Evolutionary conservation across 2,888 invertebrate species (phyloP).

Genomic region (Rhingia campestris): DNA sequence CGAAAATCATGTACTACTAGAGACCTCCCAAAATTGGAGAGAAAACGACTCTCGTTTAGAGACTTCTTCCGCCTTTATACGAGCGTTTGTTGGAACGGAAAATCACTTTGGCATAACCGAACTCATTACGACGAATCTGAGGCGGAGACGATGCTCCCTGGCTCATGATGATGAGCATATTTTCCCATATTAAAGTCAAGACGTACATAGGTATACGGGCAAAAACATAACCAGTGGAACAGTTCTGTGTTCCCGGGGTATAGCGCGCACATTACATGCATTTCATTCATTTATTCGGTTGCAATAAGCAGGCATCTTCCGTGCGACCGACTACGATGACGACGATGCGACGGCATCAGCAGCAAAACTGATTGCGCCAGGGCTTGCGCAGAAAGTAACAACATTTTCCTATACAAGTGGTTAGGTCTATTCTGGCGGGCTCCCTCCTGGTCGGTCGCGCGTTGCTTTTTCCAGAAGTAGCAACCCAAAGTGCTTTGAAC

Average conservation of each 20-base stretch:
- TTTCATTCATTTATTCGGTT: conserved; percentile 67
- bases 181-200: conserved; percentile 66
- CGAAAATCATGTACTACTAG: background rate
- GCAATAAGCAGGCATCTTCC: conserved; percentile 44
- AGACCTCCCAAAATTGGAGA: conserved; percentile 12
- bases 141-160: conserved; percentile 13
- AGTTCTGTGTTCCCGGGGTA: conserved; percentile 65
- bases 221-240: conserved; percentile 48
- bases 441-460: conserved; percentile 19
- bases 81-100: conserved; percentile 50
- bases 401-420: conserved; percentile 17
- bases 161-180: conserved; percentile 45
- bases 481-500: conserved; percentile 70
- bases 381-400: conserved; percentile 39
- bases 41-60: background rate
- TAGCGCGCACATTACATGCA: conserved; percentile 53
- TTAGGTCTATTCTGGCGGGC: conserved; percentile 15
- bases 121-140: conserved; percentile 51
- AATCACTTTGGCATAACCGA: conserved; percentile 63
- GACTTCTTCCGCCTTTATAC: conserved; percentile 45
- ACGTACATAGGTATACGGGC: background rate
- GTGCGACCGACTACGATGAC: background rate
- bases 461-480: conserved; percentile 48
- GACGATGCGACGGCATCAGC: conserved; percentile 1
- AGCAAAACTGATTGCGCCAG: conserved; percentile 48